Evolutionary conservation across 2,113 vertebrate genomes (phyloP).

Genomic region (Puffinus mauretanicus): DNA sequence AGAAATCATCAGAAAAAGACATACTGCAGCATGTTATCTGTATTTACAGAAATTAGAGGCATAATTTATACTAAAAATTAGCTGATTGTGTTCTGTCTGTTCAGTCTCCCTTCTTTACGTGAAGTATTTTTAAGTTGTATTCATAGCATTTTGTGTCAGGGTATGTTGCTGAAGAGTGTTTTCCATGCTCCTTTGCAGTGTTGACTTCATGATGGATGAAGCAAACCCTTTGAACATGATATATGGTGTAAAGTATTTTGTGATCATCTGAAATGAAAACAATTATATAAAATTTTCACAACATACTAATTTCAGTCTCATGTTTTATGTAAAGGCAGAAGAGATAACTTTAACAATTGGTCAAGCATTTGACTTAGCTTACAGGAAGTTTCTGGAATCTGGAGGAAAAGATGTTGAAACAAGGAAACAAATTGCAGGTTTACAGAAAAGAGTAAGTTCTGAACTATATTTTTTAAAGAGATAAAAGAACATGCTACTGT

Average conservation of each 20-base stretch:
- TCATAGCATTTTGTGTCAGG: background rate
- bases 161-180: background rate
- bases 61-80: background rate
- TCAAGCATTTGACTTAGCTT: slow-evolving; percentile 97
- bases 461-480: background rate
- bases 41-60: background rate
- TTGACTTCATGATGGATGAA: background rate
- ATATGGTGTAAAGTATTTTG: background rate
- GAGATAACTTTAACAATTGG: slow-evolving; percentile 98
- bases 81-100: background rate
- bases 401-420: slow-evolving; percentile 98
- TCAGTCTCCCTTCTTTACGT: background rate
- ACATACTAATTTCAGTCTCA: slow-evolving; percentile 29
- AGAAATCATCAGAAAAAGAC: background rate
- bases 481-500: background rate
- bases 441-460: slow-evolving; percentile 92
- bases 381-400: slow-evolving; percentile 98
- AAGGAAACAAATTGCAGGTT: slow-evolving; percentile 92
- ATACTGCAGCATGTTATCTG: background rate
- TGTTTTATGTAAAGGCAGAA: slow-evolving; percentile 82
- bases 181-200: background rate
- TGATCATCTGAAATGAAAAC: background rate
- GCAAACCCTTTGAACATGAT: background rate
- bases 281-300: background rate
- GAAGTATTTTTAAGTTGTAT: background rate